Base-by-base conservation (phyloP, 2,797 vertebrate genomes). In the Sandelia bainsii region DNA sequence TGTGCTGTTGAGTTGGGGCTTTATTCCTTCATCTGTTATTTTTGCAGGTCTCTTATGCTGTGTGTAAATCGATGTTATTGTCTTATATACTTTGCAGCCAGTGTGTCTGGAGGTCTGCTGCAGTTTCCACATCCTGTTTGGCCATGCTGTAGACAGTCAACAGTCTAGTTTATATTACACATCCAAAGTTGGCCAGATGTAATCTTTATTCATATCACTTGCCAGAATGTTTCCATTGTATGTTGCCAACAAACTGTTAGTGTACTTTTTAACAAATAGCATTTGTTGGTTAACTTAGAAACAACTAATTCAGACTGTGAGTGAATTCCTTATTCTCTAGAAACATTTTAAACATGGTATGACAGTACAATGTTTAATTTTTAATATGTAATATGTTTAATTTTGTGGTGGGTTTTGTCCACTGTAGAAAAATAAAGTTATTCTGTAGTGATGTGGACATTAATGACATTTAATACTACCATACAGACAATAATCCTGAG, bases 161-260 rank as follows among this genome's bases (percentile, higher is more conserved):
- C 54, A 51, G 49, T 25, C 34, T 34, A 19, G 80, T 85, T 82
- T 86, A 86, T 62, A 27, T 49, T 61, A 62, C 32, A 60, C 25
- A 11, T 67, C 75, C 59, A 68, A 76, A 77, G 29, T 62, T 61
- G 53, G 50, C 51, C 60, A 52, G 59, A 65, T 65, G 51, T 75
- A 74, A 58, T 81, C 37, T 65, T 60, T 59, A 60, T 64, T 83
- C 52, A 61, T 75, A 66, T 72, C 32, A 20, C 19, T 40, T 63
- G 53, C 8, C 11, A 52, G 42, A 78, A 12, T 3, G 50, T 83
- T 86, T 78, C 78, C 70, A 19, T 62, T 40, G 52, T 59, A 22
- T 54, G 48, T 58, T 72, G 62, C 72, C 73, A 78, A 32, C 39
- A 65, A 20, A 63, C 50, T 63, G 37, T 69, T 72, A 4, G 44